Base-by-base conservation (phyloP, 2,888 invertebrate species). In the Epirrhoe tristata region DNA sequence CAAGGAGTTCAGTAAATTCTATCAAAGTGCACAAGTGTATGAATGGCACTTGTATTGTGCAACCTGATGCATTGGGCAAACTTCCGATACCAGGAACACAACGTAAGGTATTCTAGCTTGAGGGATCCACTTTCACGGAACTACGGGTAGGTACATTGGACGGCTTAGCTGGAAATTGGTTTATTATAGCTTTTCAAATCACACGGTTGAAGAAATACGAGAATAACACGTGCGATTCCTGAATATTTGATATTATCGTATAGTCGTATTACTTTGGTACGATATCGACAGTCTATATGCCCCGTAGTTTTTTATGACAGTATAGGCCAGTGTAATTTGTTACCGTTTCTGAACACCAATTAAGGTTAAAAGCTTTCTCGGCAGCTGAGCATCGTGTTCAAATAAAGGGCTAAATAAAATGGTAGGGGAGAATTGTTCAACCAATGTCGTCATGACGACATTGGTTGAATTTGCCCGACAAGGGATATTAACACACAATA, bases 31-130 rank as follows among this genome's bases (percentile, higher is more conserved):
- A 16, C 43, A 63, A 12, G 53, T 58, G 63, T 36, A 53, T 73
- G 63, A 70, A 76, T 74, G 71, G 69, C 64, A 73, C 69, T 71
- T 72, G 71, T 73, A 78, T 77, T 81, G 77, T 80, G 81, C 74
- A 81, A 83, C 68, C 54, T 69, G 76, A 81, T 64, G 73, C 75
- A 76, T 64, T 72, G 71, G 73, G 65, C 74, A 68, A 73, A 74
- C 74, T 72, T 74, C 72, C 78, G 74, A 76, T 86, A 82, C 81
- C 69, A 72, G 79, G 87, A 87, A 86, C 71, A 24, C 61, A 57
- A 65, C 67, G 79, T 78, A 80, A 81, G 74, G 71, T 68, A 74
- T 71, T 70, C 65, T 70, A 80, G 73, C 74, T 67, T 74, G 67
- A 72, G 71, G 71, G 75, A 77, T 84, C 76, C 69, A 76, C 77